Percentiles rank a stretch among this genome's conserved stretches.
Evolutionary conservation across 2,797 vertebrate genomes (phyloP).

Genomic region (Peromyscus melanophrys): DNA sequence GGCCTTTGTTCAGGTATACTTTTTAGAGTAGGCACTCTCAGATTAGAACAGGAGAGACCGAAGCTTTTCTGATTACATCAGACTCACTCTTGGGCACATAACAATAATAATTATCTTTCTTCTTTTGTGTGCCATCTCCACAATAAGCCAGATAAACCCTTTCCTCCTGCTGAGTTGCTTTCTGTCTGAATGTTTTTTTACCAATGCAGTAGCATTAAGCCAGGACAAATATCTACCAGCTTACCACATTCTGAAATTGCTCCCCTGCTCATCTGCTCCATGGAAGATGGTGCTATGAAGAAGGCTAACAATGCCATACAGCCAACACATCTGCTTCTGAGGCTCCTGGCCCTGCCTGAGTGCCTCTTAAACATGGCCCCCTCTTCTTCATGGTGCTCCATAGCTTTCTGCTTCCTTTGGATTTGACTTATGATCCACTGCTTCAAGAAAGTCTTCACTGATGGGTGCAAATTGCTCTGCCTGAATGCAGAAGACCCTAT

Average conservation of each 20-base stretch:
- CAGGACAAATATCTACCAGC: background rate
- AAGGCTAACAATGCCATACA: background rate
- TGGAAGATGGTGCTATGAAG: background rate
- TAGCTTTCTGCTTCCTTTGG: background rate
- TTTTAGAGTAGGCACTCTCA: background rate
- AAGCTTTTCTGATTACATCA: background rate
- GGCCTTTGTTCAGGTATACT: background rate
- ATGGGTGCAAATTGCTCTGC: background rate
- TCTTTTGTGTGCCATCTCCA: background rate
- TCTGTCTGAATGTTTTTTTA: background rate
- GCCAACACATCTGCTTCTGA: background rate
- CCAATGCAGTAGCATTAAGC: background rate
- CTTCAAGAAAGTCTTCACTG: background rate
- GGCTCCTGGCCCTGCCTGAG: background rate
- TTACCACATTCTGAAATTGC: background rate
- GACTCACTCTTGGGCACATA: background rate
- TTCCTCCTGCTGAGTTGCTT: background rate
- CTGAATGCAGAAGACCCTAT: background rate
- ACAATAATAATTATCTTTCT: background rate
- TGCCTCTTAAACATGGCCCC: background rate
- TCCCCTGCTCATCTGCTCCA: background rate
- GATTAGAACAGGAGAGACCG: background rate
- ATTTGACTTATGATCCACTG: background rate
- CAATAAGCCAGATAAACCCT: background rate
- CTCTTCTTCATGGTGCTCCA: background rate